These are phyloP conservation scores for Zophobas atratus DNA, from an alignment of 1,140 invertebrate species.

Conservation along the genomic window DNA sequence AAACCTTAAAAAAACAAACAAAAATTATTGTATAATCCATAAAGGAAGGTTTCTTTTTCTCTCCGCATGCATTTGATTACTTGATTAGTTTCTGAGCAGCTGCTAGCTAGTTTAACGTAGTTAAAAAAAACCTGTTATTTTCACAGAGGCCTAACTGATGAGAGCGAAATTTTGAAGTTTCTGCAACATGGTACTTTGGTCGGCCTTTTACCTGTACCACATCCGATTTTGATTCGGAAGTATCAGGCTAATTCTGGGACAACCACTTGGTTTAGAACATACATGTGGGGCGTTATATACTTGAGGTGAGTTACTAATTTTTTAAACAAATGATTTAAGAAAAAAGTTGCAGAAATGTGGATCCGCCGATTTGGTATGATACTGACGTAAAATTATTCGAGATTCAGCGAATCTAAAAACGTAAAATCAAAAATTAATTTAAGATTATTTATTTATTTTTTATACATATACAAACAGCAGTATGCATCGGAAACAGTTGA, in stretches of 20 bases:
- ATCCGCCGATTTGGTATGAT: slow-evolving; percentile 99
- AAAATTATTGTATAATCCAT: no score
- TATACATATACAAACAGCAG: slow-evolving; percentile 6
- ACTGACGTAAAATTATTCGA: slow-evolving; percentile 99
- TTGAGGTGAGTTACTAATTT: slow-evolving; percentile 77
- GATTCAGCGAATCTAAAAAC: slow-evolving; percentile 87
- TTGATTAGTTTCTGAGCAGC: no score
- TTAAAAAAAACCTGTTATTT: slow-evolving; percentile 31
- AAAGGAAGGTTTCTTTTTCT: no score
- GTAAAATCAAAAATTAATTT: slow-evolving; percentile 33
- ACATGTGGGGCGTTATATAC: slow-evolving; percentile 99
- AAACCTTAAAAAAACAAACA: no score
- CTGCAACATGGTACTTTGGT: slow-evolving; percentile 99
- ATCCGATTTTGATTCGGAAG: slow-evolving; percentile 98
- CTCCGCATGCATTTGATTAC: no score
- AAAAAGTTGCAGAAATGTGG: slow-evolving; percentile 87
- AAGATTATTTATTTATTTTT: slow-evolving; percentile 49
- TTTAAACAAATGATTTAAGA: slow-evolving; percentile 43
- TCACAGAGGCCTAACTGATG: slow-evolving; percentile 96
- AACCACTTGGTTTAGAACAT: slow-evolving; percentile 98
- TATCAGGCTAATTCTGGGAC: slow-evolving; percentile 99
- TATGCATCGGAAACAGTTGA: neutral
- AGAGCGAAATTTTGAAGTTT: slow-evolving; percentile 99
- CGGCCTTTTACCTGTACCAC: slow-evolving; percentile 97
- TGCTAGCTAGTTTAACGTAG: no score